phyloP scores from a whole-genome alignment of 2,113 vertebrate genomes.

The Hiodon tergisus region DNA sequence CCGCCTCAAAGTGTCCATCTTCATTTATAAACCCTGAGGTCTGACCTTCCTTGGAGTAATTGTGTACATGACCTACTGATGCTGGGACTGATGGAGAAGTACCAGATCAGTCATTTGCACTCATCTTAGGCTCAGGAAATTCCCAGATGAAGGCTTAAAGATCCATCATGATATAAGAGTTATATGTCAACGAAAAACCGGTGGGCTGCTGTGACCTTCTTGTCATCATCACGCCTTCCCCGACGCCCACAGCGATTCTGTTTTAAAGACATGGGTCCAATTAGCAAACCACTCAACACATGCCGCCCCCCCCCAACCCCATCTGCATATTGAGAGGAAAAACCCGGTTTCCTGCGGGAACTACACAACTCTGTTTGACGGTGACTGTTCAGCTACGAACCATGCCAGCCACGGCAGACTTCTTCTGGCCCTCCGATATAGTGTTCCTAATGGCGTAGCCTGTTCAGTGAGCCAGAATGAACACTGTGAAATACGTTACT shows the following conservation, averaged over 20 bases:
- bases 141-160: not conserved
- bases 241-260: too few species aligned
- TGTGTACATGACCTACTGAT: not conserved
- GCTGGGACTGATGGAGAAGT: not conserved
- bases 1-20: not conserved
- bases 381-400: constrained; percentile 11
- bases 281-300: too few species aligned
- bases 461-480: constrained; percentile 47
- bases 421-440: constrained; percentile 28
- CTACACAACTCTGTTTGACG: constrained; percentile 6
- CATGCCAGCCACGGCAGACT: constrained; percentile 2
- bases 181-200: not conserved
- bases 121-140: too few species aligned
- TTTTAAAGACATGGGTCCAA: too few species aligned
- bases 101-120: not conserved
- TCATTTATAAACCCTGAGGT: not conserved
- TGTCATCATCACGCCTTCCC: constrained; percentile 23
- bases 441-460: constrained; percentile 33
- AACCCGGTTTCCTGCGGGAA: not conserved
- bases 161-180: too few species aligned
- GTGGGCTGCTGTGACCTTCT: constrained; percentile 15
- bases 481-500: constrained; percentile 41
- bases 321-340: constrained; percentile 12
- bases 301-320: not conserved
- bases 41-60: not conserved